Evolutionary conservation across 2,888 invertebrate genomes (phyloP).

Genomic region (Nomada ferruginata): DNA sequence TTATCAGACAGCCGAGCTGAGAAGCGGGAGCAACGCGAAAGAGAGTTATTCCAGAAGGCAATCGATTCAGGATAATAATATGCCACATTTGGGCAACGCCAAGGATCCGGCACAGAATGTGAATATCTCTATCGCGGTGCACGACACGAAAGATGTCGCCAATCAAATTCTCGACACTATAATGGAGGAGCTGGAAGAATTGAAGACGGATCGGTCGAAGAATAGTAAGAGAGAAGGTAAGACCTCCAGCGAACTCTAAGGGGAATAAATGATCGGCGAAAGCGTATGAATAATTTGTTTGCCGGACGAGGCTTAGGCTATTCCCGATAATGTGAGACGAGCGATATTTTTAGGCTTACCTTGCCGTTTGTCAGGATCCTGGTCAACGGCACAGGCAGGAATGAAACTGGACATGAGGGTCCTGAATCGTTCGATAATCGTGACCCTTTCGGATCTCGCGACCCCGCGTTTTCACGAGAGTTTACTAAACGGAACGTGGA

Average conservation of each 20-base stretch:
- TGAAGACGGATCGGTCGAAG: slow-evolving; percentile 66
- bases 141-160: slow-evolving; percentile 75
- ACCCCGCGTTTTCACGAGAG: slow-evolving; percentile 59
- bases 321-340: slow-evolving; percentile 39
- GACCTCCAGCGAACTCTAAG: neutral
- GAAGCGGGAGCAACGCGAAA: neutral
- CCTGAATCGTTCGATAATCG: slow-evolving; percentile 69
- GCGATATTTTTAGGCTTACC: slow-evolving; percentile 61
- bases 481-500: slow-evolving; percentile 74
- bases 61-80: neutral
- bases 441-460: slow-evolving; percentile 65
- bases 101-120: neutral
- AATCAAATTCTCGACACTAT: slow-evolving; percentile 73
- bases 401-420: slow-evolving; percentile 75
- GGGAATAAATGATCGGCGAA: neutral
- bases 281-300: neutral
- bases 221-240: slow-evolving; percentile 73
- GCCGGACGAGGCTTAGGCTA: neutral
- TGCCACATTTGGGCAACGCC: neutral
- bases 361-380: slow-evolving; percentile 74
- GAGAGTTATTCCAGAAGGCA: neutral
- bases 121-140: slow-evolving; percentile 44
- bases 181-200: slow-evolving; percentile 74
- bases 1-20: neutral
- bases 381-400: slow-evolving; percentile 75